These are phyloP conservation scores for Pogona vitticeps DNA, from an alignment of 2,113 vertebrate genomes.

Conservation along the genomic window DNA sequence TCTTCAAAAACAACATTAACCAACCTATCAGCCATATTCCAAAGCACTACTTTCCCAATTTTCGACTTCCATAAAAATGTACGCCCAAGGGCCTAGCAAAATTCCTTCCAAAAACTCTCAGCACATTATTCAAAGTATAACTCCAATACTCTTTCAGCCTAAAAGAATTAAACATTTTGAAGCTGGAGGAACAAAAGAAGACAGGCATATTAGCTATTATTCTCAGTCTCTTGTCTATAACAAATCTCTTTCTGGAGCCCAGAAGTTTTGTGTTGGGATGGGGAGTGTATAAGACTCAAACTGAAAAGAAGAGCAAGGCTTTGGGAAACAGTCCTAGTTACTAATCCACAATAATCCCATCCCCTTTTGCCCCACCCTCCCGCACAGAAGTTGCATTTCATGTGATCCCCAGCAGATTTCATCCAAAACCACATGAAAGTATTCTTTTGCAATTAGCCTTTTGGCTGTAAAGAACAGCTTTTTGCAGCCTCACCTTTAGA, in stretches of 20 bases:
- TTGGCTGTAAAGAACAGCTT: constrained; percentile 36
- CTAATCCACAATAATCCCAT: constrained; percentile 11
- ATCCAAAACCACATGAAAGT: constrained; percentile 26
- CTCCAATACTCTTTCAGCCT: background rate
- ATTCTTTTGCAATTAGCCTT: constrained; percentile 67
- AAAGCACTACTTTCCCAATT: background rate
- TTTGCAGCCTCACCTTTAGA: constrained; percentile 10
- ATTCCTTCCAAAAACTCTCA: background rate
- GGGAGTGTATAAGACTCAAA: background rate
- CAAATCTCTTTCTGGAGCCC: background rate
- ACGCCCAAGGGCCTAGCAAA: background rate
- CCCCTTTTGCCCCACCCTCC: constrained; percentile 1
- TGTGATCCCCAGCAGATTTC: constrained; percentile 17
- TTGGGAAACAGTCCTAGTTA: constrained; percentile 24
- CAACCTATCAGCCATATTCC: background rate
- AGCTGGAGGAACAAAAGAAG: background rate
- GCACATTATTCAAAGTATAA: background rate
- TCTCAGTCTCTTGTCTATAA: background rate
- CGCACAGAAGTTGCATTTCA: constrained; percentile 26
- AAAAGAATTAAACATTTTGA: background rate
- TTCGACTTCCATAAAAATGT: background rate
- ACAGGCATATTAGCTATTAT: background rate
- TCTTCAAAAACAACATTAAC: too few species aligned
- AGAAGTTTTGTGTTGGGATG: background rate
- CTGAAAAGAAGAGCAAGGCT: background rate